Evolutionary conservation across 2,888 invertebrate species (phyloP).

Genomic region (Drosophila sordidula): DNA sequence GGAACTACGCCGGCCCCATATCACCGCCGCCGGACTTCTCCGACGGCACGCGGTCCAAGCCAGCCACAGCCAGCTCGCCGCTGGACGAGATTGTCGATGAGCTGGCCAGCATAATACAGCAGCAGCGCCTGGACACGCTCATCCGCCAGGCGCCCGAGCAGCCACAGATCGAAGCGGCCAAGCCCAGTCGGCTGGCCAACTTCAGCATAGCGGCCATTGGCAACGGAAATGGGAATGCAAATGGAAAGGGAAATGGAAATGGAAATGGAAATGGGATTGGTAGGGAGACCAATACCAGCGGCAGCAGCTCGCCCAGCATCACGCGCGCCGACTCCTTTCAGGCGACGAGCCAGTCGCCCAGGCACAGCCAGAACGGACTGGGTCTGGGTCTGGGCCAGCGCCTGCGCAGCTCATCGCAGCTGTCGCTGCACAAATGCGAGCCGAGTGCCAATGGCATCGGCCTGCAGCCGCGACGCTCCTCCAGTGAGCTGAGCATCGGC

Average conservation of each 20-base stretch:
- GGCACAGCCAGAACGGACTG: slow-evolving; percentile 11
- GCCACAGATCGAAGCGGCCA: slow-evolving; percentile 75
- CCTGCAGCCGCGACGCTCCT: slow-evolving; percentile 79
- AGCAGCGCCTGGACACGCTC: slow-evolving; percentile 77
- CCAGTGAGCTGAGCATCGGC: slow-evolving; percentile 84
- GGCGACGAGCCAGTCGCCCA: slow-evolving; percentile 28
- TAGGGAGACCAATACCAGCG: slow-evolving; percentile 9
- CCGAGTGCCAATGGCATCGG: slow-evolving; percentile 44
- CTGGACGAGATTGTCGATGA: slow-evolving; percentile 81
- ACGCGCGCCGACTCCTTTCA: slow-evolving; percentile 84
- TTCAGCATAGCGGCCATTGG: slow-evolving; percentile 75
- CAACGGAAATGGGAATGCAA: slow-evolving; percentile 11
- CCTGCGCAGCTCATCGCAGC: slow-evolving; percentile 82
- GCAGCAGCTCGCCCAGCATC: slow-evolving; percentile 37
- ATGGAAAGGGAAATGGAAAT: slow-evolving; percentile 13
- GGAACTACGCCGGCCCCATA: slow-evolving; percentile 83
- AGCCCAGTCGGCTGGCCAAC: slow-evolving; percentile 81
- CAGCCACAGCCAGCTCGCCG: slow-evolving; percentile 49
- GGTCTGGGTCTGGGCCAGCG: slow-evolving; percentile 19
- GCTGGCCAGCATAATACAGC: slow-evolving; percentile 74
- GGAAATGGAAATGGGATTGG: slow-evolving; percentile 14
- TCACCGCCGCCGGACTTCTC: slow-evolving; percentile 84
- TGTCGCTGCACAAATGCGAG: slow-evolving; percentile 80
- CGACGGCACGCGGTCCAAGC: slow-evolving; percentile 58
- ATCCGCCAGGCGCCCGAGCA: slow-evolving; percentile 66